phyloP scores from a whole-genome alignment of 2,888 invertebrate species.

The Catocala nupta region DNA sequence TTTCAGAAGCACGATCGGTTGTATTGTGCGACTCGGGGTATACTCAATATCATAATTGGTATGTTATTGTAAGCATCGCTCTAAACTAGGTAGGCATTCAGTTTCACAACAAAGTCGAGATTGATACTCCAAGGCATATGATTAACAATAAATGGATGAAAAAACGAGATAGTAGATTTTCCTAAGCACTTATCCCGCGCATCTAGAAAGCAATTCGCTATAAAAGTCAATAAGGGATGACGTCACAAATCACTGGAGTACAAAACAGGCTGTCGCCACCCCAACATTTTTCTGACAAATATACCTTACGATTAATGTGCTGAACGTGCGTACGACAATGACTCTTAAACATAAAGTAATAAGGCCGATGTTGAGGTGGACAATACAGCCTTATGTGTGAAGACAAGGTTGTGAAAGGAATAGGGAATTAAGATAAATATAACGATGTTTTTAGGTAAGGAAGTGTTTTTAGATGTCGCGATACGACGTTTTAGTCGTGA shows the following conservation, averaged over 20 bases:
- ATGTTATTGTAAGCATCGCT: too few species aligned
- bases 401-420: conserved; percentile 13
- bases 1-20: too few species aligned
- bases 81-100: too few species aligned
- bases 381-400: conserved; percentile 4
- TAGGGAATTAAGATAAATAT: conserved; percentile 59
- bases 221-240: conserved; percentile 38
- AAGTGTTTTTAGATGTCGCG: conserved; percentile 30
- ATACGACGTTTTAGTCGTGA: not conserved
- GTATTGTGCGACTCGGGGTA: too few species aligned
- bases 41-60: too few species aligned
- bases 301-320: conserved; percentile 2
- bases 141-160: too few species aligned
- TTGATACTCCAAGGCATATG: too few species aligned
- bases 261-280: conserved; percentile 31
- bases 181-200: conserved; percentile 3
- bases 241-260: conserved; percentile 34
- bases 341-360: not conserved
- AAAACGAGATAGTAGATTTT: not conserved
- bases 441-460: conserved; percentile 40
- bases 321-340: not conserved
- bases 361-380: conserved; percentile 5
- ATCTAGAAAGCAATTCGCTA: conserved; percentile 24
- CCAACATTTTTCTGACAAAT: conserved; percentile 17
- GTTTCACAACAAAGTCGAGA: too few species aligned